These are phyloP conservation scores for Saturnia pavonia DNA, from an alignment of 2,888 invertebrate species.

Conservation along the genomic window DNA sequence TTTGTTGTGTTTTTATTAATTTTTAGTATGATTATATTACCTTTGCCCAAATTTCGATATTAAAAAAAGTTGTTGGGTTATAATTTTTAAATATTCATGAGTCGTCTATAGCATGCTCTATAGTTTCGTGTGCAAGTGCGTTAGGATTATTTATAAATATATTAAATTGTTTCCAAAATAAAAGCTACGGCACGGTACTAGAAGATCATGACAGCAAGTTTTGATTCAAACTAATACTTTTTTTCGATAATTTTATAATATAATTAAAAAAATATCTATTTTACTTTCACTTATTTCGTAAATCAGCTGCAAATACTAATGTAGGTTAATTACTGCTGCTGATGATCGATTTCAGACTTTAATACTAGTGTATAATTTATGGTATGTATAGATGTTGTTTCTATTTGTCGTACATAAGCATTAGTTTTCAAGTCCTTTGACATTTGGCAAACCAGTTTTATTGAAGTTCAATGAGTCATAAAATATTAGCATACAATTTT, in stretches of 20 bases:
- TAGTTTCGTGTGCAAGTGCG: background rate
- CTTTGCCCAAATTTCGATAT: background rate
- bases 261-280: background rate
- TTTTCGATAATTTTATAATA: background rate
- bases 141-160: background rate
- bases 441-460: slow-evolving; percentile 9
- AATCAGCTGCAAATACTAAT: background rate
- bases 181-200: background rate
- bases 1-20: slow-evolving; percentile 4
- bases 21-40: background rate
- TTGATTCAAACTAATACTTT: background rate
- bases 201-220: background rate
- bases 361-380: background rate
- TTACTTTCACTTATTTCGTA: slow-evolving; percentile 2
- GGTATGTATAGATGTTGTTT: background rate
- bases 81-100: background rate
- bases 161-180: background rate
- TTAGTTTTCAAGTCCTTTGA: slow-evolving; percentile 7
- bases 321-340: background rate
- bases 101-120: background rate
- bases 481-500: slow-evolving; percentile 7
- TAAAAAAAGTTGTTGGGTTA: background rate
- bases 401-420: background rate
- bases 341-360: background rate
- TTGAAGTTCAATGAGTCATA: slow-evolving; percentile 11